Conservation (phyloP, 2,797 vertebrate species). For the Helicolenus hilgendorfi region DNA sequence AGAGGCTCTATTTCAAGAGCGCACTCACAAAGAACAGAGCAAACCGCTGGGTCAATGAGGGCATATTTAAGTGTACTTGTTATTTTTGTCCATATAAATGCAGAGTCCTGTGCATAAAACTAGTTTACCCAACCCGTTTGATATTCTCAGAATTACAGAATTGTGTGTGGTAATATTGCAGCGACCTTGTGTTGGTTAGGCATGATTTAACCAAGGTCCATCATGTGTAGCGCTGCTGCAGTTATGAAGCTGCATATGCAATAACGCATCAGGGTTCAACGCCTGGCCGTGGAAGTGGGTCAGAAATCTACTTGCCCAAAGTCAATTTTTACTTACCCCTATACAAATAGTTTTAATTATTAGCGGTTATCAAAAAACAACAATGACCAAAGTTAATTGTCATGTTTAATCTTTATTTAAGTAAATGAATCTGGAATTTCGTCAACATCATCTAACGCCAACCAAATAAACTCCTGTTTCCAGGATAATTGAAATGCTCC, state of each 20-base stretch:
- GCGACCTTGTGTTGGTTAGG: not conserved
- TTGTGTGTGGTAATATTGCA: not conserved
- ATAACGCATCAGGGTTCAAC: not conserved
- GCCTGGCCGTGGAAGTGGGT: too few species aligned
- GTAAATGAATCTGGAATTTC: too few species aligned
- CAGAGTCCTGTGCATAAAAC: not conserved
- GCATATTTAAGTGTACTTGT: not conserved
- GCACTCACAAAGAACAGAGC: not conserved
- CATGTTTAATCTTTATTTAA: too few species aligned
- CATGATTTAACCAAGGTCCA: not conserved
- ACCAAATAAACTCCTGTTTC: too few species aligned
- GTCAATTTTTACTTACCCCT: too few species aligned
- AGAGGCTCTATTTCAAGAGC: not conserved
- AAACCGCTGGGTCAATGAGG: not conserved
- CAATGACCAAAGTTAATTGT: too few species aligned
- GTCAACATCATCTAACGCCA: too few species aligned
- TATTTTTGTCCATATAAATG: not conserved
- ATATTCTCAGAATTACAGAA: not conserved
- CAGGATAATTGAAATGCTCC: too few species aligned
- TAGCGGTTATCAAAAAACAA: too few species aligned
- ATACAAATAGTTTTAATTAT: too few species aligned
- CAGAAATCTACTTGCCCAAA: too few species aligned
- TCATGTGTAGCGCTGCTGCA: not conserved
- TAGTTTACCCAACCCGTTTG: not conserved
- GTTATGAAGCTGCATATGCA: not conserved